A percentile compares a stretch with the other conserved stretches of the same genome.
These are phyloP conservation scores for Amyelois transitella DNA, from an alignment of 1,140 invertebrate genomes.

Conservation along the genomic window DNA sequence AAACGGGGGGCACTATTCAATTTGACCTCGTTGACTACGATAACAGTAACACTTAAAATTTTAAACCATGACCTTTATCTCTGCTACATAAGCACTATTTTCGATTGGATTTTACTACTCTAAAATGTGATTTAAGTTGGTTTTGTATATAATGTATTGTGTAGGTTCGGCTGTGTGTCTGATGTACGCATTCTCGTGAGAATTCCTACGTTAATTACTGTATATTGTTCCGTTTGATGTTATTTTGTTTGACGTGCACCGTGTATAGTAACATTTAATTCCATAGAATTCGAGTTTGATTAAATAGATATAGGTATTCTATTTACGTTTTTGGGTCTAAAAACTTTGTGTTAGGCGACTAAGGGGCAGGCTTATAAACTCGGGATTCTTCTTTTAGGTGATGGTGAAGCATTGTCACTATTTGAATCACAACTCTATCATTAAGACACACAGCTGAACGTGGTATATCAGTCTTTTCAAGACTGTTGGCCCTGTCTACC, in stretches of 20 bases:
- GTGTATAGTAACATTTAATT: no score
- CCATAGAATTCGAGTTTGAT: no score
- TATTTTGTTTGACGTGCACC: constrained; percentile 30
- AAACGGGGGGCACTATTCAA: constrained; percentile 29
- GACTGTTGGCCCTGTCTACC: no score
- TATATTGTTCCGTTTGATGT: constrained; percentile 26
- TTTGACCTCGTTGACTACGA: constrained; percentile 28
- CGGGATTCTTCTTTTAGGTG: no score
- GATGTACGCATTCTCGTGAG: constrained; percentile 27
- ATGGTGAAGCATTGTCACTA: no score
- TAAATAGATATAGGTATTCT: no score
- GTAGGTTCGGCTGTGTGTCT: constrained; percentile 1
- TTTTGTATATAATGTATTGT: background rate
- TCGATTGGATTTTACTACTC: constrained; percentile 3
- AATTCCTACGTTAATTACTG: constrained; percentile 22
- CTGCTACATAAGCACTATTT: background rate
- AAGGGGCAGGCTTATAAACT: no score
- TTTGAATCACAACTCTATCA: no score
- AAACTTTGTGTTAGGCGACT: no score
- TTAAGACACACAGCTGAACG: no score
- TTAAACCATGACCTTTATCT: background rate
- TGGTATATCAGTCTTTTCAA: no score
- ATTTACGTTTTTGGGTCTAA: no score
- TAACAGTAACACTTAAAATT: constrained; percentile 1
- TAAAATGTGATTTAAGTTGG: constrained; percentile 6